These are phyloP conservation scores for Euschistus heros DNA, from an alignment of 1,140 invertebrate genomes.

Conservation along the genomic window DNA sequence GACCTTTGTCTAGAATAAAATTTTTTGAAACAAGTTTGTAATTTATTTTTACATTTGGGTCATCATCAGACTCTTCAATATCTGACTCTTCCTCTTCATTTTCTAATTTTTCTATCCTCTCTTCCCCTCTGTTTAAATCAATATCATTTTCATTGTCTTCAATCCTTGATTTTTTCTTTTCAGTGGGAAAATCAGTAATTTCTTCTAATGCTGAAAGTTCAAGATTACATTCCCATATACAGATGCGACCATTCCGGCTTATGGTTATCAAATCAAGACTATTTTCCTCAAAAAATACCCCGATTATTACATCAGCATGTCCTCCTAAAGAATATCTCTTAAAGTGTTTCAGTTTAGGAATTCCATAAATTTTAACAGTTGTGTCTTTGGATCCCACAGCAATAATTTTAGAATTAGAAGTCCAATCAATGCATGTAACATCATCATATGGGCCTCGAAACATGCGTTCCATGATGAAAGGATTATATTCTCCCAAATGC, in stretches of 20 bases:
- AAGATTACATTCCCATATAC: constrained; percentile 79
- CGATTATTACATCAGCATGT: constrained; percentile 71
- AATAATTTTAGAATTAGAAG: constrained; percentile 71
- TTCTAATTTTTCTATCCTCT: constrained; percentile 27
- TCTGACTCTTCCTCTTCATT: constrained; percentile 20
- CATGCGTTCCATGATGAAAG: constrained; percentile 73
- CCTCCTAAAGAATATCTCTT: constrained; percentile 59
- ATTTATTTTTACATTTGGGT: constrained; percentile 36
- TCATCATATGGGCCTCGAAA: constrained; percentile 71
- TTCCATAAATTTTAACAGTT: constrained; percentile 64
- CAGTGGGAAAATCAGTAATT: constrained; percentile 39
- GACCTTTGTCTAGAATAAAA: constrained; percentile 58
- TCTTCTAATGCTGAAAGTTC: constrained; percentile 51
- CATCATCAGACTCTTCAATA: constrained; percentile 6
- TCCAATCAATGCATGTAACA: constrained; percentile 81
- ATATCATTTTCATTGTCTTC: constrained; percentile 47
- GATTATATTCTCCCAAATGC: constrained; percentile 70
- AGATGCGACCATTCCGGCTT: constrained; percentile 50
- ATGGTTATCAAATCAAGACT: constrained; percentile 70
- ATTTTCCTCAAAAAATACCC: constrained; percentile 77
- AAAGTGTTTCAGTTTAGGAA: constrained; percentile 64
- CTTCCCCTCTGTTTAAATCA: constrained; percentile 38
- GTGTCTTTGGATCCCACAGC: constrained; percentile 80
- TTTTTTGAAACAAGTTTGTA: constrained; percentile 59
- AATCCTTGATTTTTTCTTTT: constrained; percentile 38